Base-by-base conservation (phyloP, 2,113 vertebrate genomes). In the Mugil cephalus region DNA sequence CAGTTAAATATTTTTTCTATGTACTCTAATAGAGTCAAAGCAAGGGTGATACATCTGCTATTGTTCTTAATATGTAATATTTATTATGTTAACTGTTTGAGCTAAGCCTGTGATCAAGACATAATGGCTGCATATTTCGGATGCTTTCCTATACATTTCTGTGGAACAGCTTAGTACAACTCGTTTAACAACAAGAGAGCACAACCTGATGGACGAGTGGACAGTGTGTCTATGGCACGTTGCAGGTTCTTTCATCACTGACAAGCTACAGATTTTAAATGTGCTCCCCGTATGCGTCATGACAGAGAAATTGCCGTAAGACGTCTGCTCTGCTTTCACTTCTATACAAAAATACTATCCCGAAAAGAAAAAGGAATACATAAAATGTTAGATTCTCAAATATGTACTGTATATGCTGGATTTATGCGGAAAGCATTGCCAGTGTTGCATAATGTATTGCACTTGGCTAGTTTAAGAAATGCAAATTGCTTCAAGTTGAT, bases 401-500 rank as follows among this genome's bases (percentile, higher is more conserved):
- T 78, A 79, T 75, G 63, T 71, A 59, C 72, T 85, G 70, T 79
- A 59, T 45, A n/a, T 55, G 11, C 39, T 65, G 67, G 83, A 83
- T 83, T 84, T 84, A 88, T 89, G 76, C 85, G 83, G 83, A 84
- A 76, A 52, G 69, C 74, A 74, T 72, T 74, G 74, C 69, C n/a
- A 12, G 34, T 46, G 69, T 59, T 89, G 85, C 87, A 91, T 91
- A 84, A 91, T 90, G 89, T 83, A 90, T 86, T 17, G 51, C 14
- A 4, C 62, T 77, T 61, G 76, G 55, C 85, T 78, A 77, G 79
- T 86, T 90, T 85, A 83, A 87, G 79, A 86, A 84, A 91, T 91
- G 88, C 85, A 90, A 91, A 91, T 92, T 52, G 77, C 43, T 76
- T 61, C 72, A 56, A 85, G 77, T 80, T 89, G 87, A 89, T 74